Base-by-base conservation (phyloP, 2,888 invertebrate genomes). In the Eupeodes latifasciatus region DNA sequence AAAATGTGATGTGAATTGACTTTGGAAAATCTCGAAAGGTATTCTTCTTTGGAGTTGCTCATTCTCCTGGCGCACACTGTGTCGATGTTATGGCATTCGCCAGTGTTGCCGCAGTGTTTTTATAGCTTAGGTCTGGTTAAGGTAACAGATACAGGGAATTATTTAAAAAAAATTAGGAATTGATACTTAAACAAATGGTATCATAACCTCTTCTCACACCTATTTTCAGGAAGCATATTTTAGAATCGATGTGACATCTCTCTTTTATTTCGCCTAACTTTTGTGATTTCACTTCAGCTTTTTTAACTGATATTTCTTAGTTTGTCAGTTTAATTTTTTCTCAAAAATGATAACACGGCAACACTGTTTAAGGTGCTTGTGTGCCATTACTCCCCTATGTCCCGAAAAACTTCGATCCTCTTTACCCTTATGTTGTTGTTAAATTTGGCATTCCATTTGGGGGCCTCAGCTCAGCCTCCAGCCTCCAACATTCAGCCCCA, bases 1-100 rank as follows among this genome's bases (percentile, higher is more conserved):
- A 88, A 88, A 88, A 88, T 88, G 85, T 88, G 88, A 88, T 88
- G 88, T 88, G 88, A 88, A 88, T 78, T 81, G 85, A 88, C 88
- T 85, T 77, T 12, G 79, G 75, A 75, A 83, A 51, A 86, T 86
- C 83, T 86, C 82, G 51, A 86, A 64, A 72, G 81, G 77, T 81
- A 81, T 78, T 81, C 77, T 57, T 75, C 75, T 86, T 16, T 78
- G 2, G 71, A 71, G 83, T 64, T 66, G 40, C 59, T 74, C 67
- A 36, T 74, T 82, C 64, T 51, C 40, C 66, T 57, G 16, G 55
- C 14, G 9, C 10, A 16, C 12, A 19, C n/a, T 61, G 7, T 66
- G 47, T 7, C 47, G 66, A 11, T 64, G 55, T 40, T 55, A 4
- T 61, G 66, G 12, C 49, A 19, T 11, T 27, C 0, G 36, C 10